Evolutionary conservation across 2,113 vertebrate genomes (phyloP).

Genomic region (Bos javanicus): DNA sequence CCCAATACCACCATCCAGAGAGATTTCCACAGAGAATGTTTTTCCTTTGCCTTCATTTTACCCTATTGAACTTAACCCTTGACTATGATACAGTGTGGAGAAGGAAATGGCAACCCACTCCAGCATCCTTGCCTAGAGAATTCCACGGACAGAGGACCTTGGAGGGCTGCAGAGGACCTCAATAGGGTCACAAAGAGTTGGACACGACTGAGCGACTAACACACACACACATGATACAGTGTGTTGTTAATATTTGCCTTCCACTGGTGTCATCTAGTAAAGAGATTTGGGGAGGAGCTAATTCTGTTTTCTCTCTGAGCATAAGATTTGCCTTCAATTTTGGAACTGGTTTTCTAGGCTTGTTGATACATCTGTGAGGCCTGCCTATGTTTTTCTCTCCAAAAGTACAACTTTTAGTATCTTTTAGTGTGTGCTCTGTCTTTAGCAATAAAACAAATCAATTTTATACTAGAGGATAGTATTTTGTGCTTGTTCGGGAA

Average conservation of each 20-base stretch:
- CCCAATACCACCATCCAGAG: not conserved
- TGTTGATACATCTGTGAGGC: not conserved
- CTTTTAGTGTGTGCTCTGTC: not conserved
- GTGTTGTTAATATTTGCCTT: not conserved
- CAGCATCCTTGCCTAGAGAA: not conserved
- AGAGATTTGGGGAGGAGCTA: not conserved
- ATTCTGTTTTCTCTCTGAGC: not conserved
- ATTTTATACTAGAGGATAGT: not conserved
- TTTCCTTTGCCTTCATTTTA: not conserved
- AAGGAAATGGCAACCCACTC: not conserved
- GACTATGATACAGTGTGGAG: not conserved
- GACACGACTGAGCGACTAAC: not conserved
- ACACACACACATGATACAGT: not conserved
- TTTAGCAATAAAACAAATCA: not conserved
- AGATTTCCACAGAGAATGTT: not conserved
- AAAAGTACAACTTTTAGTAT: not conserved
- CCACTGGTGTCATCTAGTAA: not conserved
- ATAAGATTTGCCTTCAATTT: not conserved
- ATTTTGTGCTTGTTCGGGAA: not conserved
- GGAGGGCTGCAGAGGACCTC: too few relatives aligned
- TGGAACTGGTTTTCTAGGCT: not conserved
- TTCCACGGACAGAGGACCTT: not conserved
- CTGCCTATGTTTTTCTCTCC: not conserved
- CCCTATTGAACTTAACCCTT: not conserved
- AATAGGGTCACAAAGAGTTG: rapidly evolving